Conservation (phyloP, 2,113 vertebrate genomes). For the Circaetus cinerascens region DNA sequence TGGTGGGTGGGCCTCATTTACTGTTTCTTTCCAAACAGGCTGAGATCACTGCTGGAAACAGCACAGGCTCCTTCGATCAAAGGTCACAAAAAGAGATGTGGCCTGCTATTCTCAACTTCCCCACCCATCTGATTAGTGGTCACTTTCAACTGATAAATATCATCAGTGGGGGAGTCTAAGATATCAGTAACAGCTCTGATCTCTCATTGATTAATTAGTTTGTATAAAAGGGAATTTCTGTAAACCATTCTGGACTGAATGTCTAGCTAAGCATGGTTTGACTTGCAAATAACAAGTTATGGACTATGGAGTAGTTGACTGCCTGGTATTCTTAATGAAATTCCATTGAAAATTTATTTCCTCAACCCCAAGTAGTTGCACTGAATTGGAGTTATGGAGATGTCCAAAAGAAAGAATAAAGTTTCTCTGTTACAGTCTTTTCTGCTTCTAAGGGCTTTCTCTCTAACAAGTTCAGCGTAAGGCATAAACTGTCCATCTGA, state of each 20-base stretch:
- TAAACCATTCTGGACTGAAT: background rate
- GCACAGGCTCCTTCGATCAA: background rate
- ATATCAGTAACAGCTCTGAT: background rate
- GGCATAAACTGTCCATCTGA: background rate
- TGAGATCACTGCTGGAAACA: background rate
- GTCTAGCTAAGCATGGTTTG: background rate
- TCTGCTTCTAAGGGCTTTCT: background rate
- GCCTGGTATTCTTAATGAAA: background rate
- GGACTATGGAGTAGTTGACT: background rate
- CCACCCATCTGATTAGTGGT: background rate
- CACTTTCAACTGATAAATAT: background rate
- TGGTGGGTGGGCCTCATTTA: background rate
- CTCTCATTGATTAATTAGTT: background rate
- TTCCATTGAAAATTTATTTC: background rate
- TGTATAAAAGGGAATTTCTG: background rate
- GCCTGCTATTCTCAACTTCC: background rate
- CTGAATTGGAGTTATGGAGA: background rate
- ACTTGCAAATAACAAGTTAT: background rate
- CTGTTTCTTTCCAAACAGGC: background rate
- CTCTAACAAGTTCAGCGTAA: background rate
- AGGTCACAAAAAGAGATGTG: background rate
- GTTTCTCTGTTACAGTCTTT: background rate
- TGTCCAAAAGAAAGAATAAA: background rate
- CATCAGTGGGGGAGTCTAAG: background rate
- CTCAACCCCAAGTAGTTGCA: background rate